These are phyloP conservation scores for Scylla paramamosain DNA, from an alignment of 1,140 invertebrate species.

Conservation along the genomic window DNA sequence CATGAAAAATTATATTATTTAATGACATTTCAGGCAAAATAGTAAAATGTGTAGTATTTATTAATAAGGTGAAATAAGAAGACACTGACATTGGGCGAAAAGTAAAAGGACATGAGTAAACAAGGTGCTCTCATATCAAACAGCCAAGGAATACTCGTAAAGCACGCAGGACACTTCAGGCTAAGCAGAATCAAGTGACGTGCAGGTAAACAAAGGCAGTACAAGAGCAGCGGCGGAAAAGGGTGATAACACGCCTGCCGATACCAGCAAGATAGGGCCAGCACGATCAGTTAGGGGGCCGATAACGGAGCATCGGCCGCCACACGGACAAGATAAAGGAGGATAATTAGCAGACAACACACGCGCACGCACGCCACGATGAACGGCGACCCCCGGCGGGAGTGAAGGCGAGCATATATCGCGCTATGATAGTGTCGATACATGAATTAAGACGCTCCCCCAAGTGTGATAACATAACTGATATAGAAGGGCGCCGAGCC, in stretches of 20 bases:
- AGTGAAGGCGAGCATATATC: slow-evolving; percentile 2
- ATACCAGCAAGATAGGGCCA: neutral
- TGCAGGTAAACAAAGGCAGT: neutral
- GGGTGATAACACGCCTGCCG: neutral
- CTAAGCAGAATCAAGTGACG: neutral
- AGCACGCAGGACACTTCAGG: neutral
- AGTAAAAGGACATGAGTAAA: no score
- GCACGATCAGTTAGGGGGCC: neutral
- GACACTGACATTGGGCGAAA: no score
- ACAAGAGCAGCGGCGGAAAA: slow-evolving; percentile 1
- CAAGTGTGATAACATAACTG: neutral
- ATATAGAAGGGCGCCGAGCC: neutral
- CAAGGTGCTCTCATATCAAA: no score
- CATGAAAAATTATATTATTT: no score
- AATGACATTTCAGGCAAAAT: no score
- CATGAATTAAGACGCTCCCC: slow-evolving; percentile 8
- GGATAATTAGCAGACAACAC: slow-evolving; percentile 14
- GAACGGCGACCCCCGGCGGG: neutral
- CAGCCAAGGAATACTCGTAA: no score
- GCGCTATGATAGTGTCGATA: slow-evolving; percentile 13
- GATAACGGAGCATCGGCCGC: neutral
- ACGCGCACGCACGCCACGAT: neutral
- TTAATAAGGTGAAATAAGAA: no score
- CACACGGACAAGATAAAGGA: slow-evolving; percentile 13
- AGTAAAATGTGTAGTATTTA: no score